phyloP scores from a whole-genome alignment of 2,888 invertebrate genomes.

The Dryobota labecula region DNA sequence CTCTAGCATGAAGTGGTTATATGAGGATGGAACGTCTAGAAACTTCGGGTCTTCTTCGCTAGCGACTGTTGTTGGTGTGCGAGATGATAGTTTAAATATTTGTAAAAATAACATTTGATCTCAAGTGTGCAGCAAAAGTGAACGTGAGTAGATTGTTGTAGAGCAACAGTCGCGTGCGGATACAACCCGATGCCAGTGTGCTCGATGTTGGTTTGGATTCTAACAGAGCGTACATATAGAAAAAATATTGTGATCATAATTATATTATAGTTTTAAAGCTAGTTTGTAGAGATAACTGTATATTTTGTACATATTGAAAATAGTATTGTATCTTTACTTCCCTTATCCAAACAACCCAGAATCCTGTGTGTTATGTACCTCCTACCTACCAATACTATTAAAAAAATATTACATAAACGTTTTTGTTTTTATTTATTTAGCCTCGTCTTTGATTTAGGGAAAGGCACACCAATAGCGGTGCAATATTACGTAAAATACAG shows the following conservation, averaged over 20 bases:
- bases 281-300: slow-evolving; percentile 88
- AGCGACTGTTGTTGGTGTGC: slow-evolving; percentile 84
- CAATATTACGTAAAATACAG: not conserved
- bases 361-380: slow-evolving; percentile 91
- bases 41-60: slow-evolving; percentile 70
- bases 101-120: slow-evolving; percentile 90
- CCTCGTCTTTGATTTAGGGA: not conserved
- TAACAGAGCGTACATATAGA: slow-evolving; percentile 86
- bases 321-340: slow-evolving; percentile 91
- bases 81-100: slow-evolving; percentile 87
- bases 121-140: slow-evolving; percentile 90
- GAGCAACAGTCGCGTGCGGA: slow-evolving; percentile 79
- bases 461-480: not conserved
- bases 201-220: slow-evolving; percentile 77
- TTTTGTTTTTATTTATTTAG: slow-evolving; percentile 72
- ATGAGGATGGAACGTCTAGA: slow-evolving; percentile 70
- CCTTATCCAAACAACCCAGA: slow-evolving; percentile 90
- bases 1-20: slow-evolving; percentile 63
- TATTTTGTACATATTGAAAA: slow-evolving; percentile 91
- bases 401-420: slow-evolving; percentile 89
- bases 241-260: slow-evolving; percentile 91
- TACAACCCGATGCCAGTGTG: slow-evolving; percentile 70
- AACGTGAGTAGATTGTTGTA: slow-evolving; percentile 83
- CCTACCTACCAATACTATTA: slow-evolving; percentile 91
- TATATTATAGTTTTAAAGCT: slow-evolving; percentile 89